Evolutionary conservation across 2,888 invertebrate genomes (phyloP).

Genomic region (Apodemia zela): DNA sequence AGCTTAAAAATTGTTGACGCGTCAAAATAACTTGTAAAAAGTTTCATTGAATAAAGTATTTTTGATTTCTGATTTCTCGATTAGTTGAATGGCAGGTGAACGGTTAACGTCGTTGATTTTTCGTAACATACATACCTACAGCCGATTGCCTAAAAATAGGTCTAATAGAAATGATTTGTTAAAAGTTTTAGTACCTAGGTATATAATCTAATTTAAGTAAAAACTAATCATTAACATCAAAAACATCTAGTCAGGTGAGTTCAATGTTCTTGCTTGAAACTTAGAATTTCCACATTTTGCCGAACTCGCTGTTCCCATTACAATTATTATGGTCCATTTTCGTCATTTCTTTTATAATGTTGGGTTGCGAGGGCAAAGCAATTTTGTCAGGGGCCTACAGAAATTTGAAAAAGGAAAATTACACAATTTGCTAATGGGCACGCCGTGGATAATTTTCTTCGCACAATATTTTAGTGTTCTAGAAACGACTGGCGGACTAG

Average conservation of each 20-base stretch:
- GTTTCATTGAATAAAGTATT: too few relatives aligned
- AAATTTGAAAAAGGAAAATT: constrained; percentile 75
- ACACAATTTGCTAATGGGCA: constrained; percentile 74
- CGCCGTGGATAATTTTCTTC: constrained; percentile 62
- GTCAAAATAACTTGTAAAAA: too few relatives aligned
- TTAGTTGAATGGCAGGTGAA: too few relatives aligned
- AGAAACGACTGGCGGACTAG: neutral
- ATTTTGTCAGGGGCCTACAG: constrained; percentile 65
- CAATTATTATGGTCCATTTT: constrained; percentile 48
- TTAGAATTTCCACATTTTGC: constrained; percentile 5
- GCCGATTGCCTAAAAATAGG: too few relatives aligned
- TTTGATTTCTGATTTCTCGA: too few relatives aligned
- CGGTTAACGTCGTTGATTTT: too few relatives aligned
- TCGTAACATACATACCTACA: too few relatives aligned
- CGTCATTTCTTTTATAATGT: constrained; percentile 63
- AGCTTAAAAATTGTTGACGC: too few relatives aligned
- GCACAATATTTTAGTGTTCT: constrained; percentile 47
- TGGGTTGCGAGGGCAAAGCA: constrained; percentile 64
- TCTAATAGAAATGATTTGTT: too few relatives aligned
- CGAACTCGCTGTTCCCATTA: constrained; percentile 26
- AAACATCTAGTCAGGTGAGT: neutral
- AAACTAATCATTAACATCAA: neutral
- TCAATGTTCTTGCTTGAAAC: neutral
- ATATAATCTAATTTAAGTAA: too few relatives aligned
- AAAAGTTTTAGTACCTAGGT: too few relatives aligned